Percentiles rank a stretch among this genome's conserved stretches.
Evolutionary conservation across 2,888 invertebrate genomes (phyloP).

Genomic region (Aporophyla nigra): DNA sequence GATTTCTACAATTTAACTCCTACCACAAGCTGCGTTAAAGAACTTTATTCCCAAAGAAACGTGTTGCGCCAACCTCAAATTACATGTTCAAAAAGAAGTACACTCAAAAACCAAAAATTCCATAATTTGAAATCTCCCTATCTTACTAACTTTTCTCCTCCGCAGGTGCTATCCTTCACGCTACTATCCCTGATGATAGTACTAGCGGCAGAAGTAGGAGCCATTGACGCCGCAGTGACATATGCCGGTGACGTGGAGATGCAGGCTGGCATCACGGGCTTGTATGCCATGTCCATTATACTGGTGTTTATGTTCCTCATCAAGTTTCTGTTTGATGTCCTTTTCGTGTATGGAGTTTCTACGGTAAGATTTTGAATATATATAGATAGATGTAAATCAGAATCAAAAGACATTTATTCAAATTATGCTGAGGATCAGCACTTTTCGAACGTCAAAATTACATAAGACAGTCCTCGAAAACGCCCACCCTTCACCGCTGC

Average conservation of each 20-base stretch:
- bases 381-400: no score
- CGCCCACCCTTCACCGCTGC: no score
- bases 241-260: slow-evolving; percentile 70
- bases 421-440: no score
- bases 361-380: slow-evolving; percentile 70
- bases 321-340: slow-evolving; percentile 82
- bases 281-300: slow-evolving; percentile 84
- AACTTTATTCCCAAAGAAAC: background rate
- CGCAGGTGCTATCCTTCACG: slow-evolving; percentile 78
- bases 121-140: no score
- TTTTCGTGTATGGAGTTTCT: slow-evolving; percentile 82
- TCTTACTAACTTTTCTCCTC: background rate
- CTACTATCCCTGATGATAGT: slow-evolving; percentile 79
- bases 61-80: no score
- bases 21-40: no score
- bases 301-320: slow-evolving; percentile 82
- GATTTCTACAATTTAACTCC: no score
- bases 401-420: no score
- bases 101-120: no score
- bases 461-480: no score
- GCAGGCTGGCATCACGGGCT: slow-evolving; percentile 79
- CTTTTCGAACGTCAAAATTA: no score
- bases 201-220: slow-evolving; percentile 71
- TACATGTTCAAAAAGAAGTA: background rate
- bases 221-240: slow-evolving; percentile 62